Evolutionary conservation across 2,888 invertebrate species (phyloP), one percentile per base, ranked within the genome.

Genomic region (Pristionchus exspectatus): DNA sequence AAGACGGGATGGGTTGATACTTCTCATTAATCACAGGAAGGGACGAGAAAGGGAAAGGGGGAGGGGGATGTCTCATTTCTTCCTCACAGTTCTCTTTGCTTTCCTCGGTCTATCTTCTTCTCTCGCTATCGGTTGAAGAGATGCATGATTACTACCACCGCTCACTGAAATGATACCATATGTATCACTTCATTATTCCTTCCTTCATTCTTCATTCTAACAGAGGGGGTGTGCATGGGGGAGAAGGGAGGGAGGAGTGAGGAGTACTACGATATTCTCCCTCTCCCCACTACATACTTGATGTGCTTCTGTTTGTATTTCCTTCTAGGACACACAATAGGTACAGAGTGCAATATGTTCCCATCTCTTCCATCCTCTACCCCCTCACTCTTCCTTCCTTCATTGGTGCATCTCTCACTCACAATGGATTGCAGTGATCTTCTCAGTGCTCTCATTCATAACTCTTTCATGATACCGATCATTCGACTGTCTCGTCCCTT

Each of bases 101-200:
- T 59, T 74, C 14, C 77, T 38, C 21, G 88, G 88, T 88, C 88
- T 88, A 10, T 88, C 88, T 18, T 74, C 74, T 14, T 88, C 88
- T 44, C 88, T 59, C 9, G 77, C 88, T 14, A 88, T 33, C 16
- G 88, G 81, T 56, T 81, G 88, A 16, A 88, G 59, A 24, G 74
- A 21, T n/a, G 88, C 88, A 24, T 88, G 88, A 27, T 24, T 59
- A 24, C 33, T 69, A 24, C 54, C 44, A 27, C 27, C 50, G 30
- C 16, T n/a, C 56, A 74, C 87, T 69, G 74, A 21, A 74, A 54
- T 69, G 4, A 33, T 30, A 4, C 44, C 9, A 24, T 63, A n/a
- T n/a, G n/a, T n/a, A n/a, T n/a, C 63, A 63, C 5, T 9, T 63
- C n/a, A 63, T 63, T 63, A 9, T 27, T 44, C 10, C 54, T 21